Conservation (phyloP, 2,888 invertebrate species). For the Acholoe squamosa region DNA sequence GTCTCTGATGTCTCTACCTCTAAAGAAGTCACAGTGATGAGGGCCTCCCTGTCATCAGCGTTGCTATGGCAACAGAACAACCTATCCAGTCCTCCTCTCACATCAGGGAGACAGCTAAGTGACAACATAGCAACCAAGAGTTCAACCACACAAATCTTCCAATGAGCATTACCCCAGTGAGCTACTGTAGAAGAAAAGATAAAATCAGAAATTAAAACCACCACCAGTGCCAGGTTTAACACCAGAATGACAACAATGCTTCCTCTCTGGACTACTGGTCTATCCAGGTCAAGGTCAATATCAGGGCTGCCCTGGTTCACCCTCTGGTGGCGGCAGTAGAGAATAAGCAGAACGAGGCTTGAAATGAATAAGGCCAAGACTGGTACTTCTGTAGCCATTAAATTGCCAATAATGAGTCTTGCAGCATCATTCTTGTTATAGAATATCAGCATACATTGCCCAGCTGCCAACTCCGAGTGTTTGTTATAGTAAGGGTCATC, state of each 20-base stretch:
- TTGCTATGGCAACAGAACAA: conserved; percentile 36
- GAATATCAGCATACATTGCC: conserved; percentile 47
- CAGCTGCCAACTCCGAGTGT: neutral
- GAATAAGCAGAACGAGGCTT: neutral
- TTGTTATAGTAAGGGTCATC: conserved; percentile 50
- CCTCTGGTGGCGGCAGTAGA: conserved; percentile 22
- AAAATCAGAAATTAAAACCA: neutral
- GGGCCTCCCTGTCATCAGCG: conserved; percentile 20
- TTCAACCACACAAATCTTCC: conserved; percentile 36
- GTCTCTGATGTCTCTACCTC: neutral
- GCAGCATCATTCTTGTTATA: neutral
- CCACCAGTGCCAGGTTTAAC: neutral
- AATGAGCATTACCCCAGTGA: neutral
- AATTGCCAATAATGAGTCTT: neutral
- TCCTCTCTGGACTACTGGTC: neutral
- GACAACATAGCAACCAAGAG: conserved; percentile 11
- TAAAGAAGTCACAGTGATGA: neutral
- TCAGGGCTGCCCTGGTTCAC: neutral
- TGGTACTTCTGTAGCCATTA: neutral
- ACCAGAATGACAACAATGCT: neutral
- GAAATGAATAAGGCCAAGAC: neutral
- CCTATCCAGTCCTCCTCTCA: neutral
- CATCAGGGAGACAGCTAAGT: neutral
- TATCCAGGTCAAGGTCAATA: conserved; percentile 52
- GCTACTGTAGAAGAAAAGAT: neutral